A percentile compares a stretch with the other conserved stretches of the same genome.
phyloP scores from a whole-genome alignment of 1,140 invertebrate genomes.

The Halesus radiatus region DNA sequence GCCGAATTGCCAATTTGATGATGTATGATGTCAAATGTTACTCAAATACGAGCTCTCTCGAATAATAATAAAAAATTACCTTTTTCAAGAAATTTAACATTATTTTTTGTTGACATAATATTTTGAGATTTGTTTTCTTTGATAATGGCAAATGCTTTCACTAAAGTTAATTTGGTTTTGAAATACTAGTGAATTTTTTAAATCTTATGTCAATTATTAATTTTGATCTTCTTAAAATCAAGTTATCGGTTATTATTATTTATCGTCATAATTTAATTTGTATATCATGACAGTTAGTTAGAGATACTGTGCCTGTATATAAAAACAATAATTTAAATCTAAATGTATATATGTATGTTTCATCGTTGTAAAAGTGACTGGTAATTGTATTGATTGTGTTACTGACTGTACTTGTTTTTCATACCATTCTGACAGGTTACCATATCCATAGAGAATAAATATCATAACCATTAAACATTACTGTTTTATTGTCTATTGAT shows the following conservation, averaged over 20 bases:
- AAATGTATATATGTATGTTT: constrained; percentile 26
- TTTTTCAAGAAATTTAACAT: background rate
- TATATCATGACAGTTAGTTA: background rate
- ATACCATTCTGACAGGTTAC: background rate
- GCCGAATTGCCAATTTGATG: no score
- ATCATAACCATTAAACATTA: no score
- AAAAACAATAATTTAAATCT: background rate
- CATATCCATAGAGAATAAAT: background rate
- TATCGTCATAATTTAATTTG: no score
- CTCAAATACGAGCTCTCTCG: background rate
- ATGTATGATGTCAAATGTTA: no score
- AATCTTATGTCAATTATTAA: no score
- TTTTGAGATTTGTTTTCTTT: background rate
- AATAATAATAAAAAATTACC: background rate
- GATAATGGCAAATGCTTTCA: background rate
- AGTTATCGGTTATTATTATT: no score
- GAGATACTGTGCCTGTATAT: constrained; percentile 31
- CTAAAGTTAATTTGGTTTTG: background rate
- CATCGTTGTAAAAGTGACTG: constrained; percentile 35
- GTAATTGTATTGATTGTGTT: background rate
- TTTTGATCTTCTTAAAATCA: no score
- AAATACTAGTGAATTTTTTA: background rate
- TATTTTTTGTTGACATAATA: background rate
- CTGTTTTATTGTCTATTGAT: background rate
- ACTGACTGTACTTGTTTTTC: background rate